Evolutionary conservation across 2,888 invertebrate genomes (phyloP).

Genomic region (Lycophotia porphyrea): DNA sequence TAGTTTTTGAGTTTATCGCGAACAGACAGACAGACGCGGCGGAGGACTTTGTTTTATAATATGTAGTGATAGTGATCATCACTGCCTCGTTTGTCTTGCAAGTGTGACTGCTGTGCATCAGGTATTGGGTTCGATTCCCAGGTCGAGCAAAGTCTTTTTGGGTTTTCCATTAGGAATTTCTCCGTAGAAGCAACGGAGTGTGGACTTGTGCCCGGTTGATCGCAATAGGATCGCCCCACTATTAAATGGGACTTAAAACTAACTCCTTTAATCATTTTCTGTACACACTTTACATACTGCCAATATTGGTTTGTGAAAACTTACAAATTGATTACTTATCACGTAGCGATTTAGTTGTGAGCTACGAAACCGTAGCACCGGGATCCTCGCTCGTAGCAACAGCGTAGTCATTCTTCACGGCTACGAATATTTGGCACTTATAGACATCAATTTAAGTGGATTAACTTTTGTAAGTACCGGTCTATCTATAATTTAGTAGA

Average conservation of each 20-base stretch:
- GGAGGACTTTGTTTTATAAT: too few species aligned
- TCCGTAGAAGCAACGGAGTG: not conserved
- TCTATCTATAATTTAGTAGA: not conserved
- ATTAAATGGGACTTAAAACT: too few species aligned
- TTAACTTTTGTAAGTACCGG: not conserved
- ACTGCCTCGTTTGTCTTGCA: not conserved
- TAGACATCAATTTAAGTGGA: not conserved
- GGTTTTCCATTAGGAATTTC: not conserved
- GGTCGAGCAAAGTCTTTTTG: not conserved
- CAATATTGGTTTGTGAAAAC: not conserved
- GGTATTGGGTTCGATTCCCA: not conserved
- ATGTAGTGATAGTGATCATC: too few species aligned
- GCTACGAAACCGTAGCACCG: not conserved
- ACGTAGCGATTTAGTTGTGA: not conserved
- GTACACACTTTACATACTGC: not conserved
- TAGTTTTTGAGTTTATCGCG: too few species aligned
- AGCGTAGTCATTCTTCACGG: not conserved
- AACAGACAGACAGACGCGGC: too few species aligned
- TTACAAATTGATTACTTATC: not conserved
- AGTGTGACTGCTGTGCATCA: not conserved
- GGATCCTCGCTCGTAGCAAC: conserved; percentile 1
- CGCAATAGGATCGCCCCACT: too few species aligned
- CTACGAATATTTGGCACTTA: not conserved
- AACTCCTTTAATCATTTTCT: not conserved
- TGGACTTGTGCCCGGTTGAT: not conserved